phyloP scores from a whole-genome alignment of 2,113 vertebrate species.

The Mesembrinibis cayennensis region DNA sequence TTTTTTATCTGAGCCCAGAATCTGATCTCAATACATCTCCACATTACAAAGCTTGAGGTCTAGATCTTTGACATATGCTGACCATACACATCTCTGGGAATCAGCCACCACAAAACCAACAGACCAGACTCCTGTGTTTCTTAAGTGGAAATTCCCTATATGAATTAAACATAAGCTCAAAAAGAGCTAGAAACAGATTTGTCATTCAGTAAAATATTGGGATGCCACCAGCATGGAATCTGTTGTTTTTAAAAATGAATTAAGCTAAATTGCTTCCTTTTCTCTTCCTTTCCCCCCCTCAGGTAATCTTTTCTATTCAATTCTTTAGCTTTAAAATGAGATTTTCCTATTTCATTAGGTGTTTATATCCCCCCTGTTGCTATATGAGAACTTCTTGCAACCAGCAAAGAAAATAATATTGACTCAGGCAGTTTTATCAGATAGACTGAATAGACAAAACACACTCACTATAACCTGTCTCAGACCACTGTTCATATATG shows the following conservation, averaged over 20 bases:
- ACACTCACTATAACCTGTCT: background rate
- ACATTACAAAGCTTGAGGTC: background rate
- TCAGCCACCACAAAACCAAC: background rate
- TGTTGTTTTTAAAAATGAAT: background rate
- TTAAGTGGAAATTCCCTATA: background rate
- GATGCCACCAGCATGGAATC: slow-evolving; percentile 2
- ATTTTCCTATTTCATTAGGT: slow-evolving; percentile 21
- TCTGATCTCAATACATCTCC: background rate
- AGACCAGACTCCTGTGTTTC: background rate
- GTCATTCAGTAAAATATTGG: background rate
- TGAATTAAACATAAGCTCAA: background rate
- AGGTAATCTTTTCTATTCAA: background rate
- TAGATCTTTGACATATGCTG: background rate
- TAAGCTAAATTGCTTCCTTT: slow-evolving; percentile 16
- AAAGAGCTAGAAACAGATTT: background rate
- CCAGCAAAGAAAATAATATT: background rate
- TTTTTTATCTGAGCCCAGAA: background rate
- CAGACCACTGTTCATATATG: background rate
- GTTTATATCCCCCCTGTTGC: background rate
- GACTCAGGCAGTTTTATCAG: background rate
- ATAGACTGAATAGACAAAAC: background rate
- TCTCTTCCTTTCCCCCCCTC: background rate
- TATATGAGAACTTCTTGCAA: slow-evolving; percentile 4
- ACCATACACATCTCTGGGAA: background rate
- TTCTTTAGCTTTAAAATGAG: background rate